Percentiles rank a stretch among this genome's conserved stretches.
Conservation (phyloP, 2,888 invertebrate genomes). For the Nephrotoma flavescens region DNA sequence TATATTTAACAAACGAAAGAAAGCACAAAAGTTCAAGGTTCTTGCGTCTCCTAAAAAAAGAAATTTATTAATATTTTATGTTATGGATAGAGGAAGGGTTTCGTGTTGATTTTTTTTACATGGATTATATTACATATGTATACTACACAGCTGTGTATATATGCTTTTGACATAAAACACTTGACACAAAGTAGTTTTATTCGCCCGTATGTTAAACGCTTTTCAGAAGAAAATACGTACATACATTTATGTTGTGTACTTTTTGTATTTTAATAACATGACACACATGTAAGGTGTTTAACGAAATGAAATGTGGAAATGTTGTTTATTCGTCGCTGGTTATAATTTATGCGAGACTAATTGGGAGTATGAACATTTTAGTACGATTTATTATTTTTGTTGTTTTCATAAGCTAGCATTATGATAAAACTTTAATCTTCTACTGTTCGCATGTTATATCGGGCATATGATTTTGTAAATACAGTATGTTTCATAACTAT, state of each 20-base stretch:
- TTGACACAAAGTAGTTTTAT: not conserved
- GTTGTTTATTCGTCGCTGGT: not conserved
- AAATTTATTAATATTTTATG: not conserved
- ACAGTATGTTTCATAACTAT: too few species aligned
- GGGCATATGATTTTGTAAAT: too few species aligned
- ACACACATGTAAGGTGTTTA: not conserved
- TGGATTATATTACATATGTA: not conserved
- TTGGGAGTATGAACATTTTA: not conserved
- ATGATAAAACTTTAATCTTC: too few species aligned
- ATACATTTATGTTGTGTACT: not conserved
- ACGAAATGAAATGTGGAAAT: not conserved
- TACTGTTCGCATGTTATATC: too few species aligned
- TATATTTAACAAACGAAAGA: not conserved
- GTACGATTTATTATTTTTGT: too few species aligned
- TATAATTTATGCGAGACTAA: not conserved
- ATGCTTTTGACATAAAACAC: not conserved
- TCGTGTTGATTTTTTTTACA: not conserved
- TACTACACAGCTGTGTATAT: not conserved
- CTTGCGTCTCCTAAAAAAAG: not conserved
- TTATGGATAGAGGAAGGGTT: not conserved
- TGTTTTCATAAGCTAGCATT: too few species aligned
- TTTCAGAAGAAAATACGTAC: not conserved
- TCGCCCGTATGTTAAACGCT: not conserved
- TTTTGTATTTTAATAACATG: not conserved
- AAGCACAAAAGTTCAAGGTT: not conserved